A percentile compares a stretch with the other conserved stretches of the same genome.
phyloP scores from a whole-genome alignment of 2,797 vertebrate genomes.

The Lagocephalus sceleratus region DNA sequence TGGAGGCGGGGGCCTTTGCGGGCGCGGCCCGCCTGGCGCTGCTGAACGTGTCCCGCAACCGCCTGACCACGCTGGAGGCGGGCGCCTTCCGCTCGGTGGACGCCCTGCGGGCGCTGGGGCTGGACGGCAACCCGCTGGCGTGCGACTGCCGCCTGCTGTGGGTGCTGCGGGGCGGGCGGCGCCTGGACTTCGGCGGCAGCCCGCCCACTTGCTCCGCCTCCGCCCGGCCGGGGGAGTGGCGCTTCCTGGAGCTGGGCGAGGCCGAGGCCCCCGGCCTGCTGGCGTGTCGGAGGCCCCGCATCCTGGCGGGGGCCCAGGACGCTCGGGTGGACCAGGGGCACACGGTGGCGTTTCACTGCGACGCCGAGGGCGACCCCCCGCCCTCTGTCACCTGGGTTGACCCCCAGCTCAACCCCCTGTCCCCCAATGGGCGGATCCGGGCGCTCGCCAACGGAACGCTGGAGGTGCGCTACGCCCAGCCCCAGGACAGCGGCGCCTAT shows the following conservation, averaged over 20 bases:
- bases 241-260: conserved; percentile 73
- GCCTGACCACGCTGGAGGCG: conserved; percentile 78
- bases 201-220: conserved; percentile 76
- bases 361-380: conserved; percentile 80
- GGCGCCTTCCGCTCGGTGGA: conserved; percentile 76
- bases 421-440: conserved; percentile 70
- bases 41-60: conserved; percentile 82
- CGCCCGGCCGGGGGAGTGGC: conserved; percentile 64
- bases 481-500: conserved; percentile 80
- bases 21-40: conserved; percentile 73
- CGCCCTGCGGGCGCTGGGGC: conserved; percentile 72
- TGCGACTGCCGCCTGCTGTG: conserved; percentile 89
- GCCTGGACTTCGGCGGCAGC: conserved; percentile 69
- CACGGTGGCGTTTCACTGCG: conserved; percentile 76
- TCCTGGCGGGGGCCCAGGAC: conserved; percentile 69
- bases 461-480: conserved; percentile 82
- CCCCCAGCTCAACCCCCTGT: conserved; percentile 69
- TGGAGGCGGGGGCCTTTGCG: conserved; percentile 78
- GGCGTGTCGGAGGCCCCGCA: conserved; percentile 75
- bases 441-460: conserved; percentile 79
- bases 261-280: conserved; percentile 73
- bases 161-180: conserved; percentile 68
- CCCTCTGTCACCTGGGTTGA: conserved; percentile 81
- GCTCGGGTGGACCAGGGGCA: conserved; percentile 78
- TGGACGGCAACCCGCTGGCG: conserved; percentile 81